These are phyloP conservation scores for Plestiodon gilberti DNA, from an alignment of 2,113 vertebrate genomes.

Conservation along the genomic window DNA sequence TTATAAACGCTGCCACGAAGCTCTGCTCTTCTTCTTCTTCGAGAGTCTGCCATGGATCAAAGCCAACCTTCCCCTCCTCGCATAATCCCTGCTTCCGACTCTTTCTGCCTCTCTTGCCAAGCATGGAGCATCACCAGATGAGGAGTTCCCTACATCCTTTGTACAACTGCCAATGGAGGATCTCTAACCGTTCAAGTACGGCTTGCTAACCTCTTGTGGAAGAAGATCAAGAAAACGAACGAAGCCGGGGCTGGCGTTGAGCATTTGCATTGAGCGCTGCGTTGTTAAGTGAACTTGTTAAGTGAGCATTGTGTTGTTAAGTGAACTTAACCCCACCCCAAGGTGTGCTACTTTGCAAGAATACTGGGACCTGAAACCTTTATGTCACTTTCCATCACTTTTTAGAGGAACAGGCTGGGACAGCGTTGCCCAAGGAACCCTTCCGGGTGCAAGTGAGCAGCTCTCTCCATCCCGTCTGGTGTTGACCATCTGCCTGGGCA, in stretches of 20 bases:
- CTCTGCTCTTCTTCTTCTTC: conserved; percentile 29
- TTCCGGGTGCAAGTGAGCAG: not conserved
- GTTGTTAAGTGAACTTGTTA: no score
- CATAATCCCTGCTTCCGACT: not conserved
- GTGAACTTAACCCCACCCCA: no score
- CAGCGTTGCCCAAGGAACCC: not conserved
- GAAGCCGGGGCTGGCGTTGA: not conserved
- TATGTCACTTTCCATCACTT: no score
- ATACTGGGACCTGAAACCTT: not conserved
- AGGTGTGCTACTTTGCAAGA: not conserved
- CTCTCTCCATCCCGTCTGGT: not conserved
- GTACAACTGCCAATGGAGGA: conserved; percentile 26
- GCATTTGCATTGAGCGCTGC: no score
- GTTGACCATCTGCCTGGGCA: not conserved
- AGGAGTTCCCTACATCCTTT: conserved; percentile 34
- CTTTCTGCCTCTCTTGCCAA: conserved; percentile 26
- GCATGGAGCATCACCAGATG: conserved; percentile 8
- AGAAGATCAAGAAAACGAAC: conserved; percentile 23
- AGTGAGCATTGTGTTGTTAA: no score
- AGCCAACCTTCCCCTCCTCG: not conserved
- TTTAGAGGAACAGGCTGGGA: not conserved
- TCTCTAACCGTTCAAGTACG: conserved; percentile 27
- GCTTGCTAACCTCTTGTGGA: conserved; percentile 21
- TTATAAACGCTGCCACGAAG: not conserved
- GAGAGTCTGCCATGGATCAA: conserved; percentile 17